Evolutionary conservation across 2,797 vertebrate genomes (phyloP), one percentile per base, ranked within the genome.

Genomic region (Acipenser ruthenus): DNA sequence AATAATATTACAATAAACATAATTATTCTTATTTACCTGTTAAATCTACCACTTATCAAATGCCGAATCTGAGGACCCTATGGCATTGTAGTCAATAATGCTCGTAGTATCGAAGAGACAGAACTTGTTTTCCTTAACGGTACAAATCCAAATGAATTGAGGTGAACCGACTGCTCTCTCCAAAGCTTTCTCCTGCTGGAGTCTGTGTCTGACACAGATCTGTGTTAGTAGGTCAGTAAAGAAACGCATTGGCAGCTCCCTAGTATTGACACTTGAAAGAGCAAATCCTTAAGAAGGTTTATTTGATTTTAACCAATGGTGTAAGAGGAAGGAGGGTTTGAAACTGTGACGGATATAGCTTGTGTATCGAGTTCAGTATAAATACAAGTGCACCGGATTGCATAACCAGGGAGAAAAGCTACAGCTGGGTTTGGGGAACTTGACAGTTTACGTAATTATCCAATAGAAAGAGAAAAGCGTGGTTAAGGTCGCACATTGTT

Each of bases 181-280:
- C 78, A 66, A 48, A 63, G 70, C 72, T 74, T 76, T 75, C 80
- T 74, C 82, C 81, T 80, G 68, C 72, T 68, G 83, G 81, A 83
- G 77, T 81, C 79, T 78, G 74, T 65, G 59, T 37, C 23, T 1
- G 37, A 1, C 86, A 83, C 78, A 84, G 88, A 95, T 94, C 81
- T 94, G 90, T 95, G 94, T 95, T 95, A 95, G 92, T 95, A 91
- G 93, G 92, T 95, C 94, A 95, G 73, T 78, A 78, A 60, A 76
- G 76, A 79, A 84, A 66, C 73, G 83, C 72, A 86, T 86, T 87
- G 85, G 84, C 71, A 82, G 81, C 60, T 70, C 60, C 23, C 6
- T 12, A 5, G 75, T 49, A 87, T 12, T 73, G 89, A 78, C 86
- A 79, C 74, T 50, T 8, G 0, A 10, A 0, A 1, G 50, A 70